A percentile compares a stretch with the other conserved stretches of the same genome.
These are phyloP conservation scores for Coracopsis vasa DNA, from an alignment of 2,113 vertebrate genomes.

Conservation along the genomic window DNA sequence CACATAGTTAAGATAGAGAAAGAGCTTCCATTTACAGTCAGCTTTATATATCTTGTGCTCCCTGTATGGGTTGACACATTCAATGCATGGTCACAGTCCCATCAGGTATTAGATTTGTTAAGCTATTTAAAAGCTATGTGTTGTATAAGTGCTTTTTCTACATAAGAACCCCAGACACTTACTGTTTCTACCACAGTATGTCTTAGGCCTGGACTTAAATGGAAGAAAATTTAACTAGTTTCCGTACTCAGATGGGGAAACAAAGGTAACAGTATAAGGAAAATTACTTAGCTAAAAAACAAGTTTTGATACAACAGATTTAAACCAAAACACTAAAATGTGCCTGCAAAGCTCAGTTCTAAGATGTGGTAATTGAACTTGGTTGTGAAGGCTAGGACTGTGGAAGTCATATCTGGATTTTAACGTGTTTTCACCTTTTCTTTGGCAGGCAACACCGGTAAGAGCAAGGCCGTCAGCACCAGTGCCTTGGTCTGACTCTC, in stretches of 20 bases:
- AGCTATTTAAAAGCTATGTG: not conserved
- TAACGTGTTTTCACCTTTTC: not conserved
- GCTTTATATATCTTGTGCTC: not conserved
- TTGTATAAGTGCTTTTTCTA: not conserved
- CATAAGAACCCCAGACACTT: not conserved
- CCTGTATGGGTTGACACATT: not conserved
- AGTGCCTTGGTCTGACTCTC: not conserved
- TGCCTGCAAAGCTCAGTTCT: not conserved
- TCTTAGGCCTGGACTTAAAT: not conserved
- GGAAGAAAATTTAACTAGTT: not conserved
- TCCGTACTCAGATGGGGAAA: not conserved
- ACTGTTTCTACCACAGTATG: not conserved
- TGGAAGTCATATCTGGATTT: not conserved
- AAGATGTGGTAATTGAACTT: not conserved
- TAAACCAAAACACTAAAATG: not conserved
- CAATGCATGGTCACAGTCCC: not conserved
- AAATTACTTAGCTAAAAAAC: not conserved
- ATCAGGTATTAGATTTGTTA: not conserved
- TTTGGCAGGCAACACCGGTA: not conserved
- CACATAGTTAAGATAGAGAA: not conserved
- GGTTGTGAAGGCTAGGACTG: not conserved
- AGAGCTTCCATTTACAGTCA: not conserved
- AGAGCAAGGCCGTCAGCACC: fast-evolving
- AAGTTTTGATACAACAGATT: not conserved
- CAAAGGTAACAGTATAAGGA: not conserved